Evolutionary conservation across 2,888 invertebrate genomes (phyloP), one percentile per base, ranked within the genome.

Genomic region (Cryptus armator): DNA sequence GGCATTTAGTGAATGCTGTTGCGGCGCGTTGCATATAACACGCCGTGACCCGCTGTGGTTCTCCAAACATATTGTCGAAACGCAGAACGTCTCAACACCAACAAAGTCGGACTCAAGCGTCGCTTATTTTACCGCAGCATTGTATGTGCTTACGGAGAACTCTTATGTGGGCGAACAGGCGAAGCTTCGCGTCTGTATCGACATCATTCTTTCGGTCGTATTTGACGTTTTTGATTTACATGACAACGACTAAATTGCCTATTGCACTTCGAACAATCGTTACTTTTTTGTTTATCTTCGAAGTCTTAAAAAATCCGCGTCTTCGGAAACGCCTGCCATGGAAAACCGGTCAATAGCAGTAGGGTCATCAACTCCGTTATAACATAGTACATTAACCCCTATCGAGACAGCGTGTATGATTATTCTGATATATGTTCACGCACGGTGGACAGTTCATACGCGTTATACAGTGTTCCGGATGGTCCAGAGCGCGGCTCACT

Each of bases 141-240:
- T 91, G 91, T 91, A 88, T n/a, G 12, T 12, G n/a, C 12, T 77
- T 46, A 19, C 37, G 72, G 53, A 84, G 83, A 82, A 80, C 85
- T 72, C 81, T 71, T 81, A 75, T 66, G 86, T 85, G 83, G 89
- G 87, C 88, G 83, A 84, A 85, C 83, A 76, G 77, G 87, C 90
- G 90, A 90, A n/a, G 86, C 88, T 86, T 82, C 89, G 89, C 90
- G 91, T 91, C 90, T 89, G 87, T 90, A 92, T 93, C 91, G 92
- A 91, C 90, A 90, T 87, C 37, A 37, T 37, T 0, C 6, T 1
- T 5, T 37, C 37, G 37, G 37, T 37, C 7, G 37, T 9, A 37
- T 37, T 37, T 37, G 7, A 37, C 9, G 37, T 37, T 37, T 6
- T 37, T 37, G 37, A 37, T 37, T 37, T 37, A 6, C 37, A 37